Evolutionary conservation across 2,888 invertebrate genomes (phyloP).

Genomic region (Drosophila cognata): DNA sequence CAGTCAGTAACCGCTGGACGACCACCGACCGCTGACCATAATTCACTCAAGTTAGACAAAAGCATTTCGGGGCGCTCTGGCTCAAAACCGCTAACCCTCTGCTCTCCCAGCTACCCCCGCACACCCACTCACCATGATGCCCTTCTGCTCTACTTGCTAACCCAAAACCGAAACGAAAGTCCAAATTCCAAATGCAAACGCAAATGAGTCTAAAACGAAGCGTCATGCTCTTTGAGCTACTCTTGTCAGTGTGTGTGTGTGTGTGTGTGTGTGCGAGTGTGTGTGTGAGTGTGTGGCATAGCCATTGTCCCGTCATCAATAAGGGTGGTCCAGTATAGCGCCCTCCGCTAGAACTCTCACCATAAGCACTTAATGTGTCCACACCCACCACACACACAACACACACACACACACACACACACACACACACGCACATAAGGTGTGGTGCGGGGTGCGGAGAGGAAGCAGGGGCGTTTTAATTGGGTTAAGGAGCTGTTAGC

Average conservation of each 20-base stretch:
- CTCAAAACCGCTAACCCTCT: constrained; percentile 7
- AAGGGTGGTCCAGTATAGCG: constrained; percentile 61
- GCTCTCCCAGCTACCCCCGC: constrained; percentile 15
- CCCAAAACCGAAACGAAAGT: constrained; percentile 55
- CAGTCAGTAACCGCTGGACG: constrained; percentile 53
- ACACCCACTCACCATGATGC: not conserved
- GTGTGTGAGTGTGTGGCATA: constrained; percentile 36
- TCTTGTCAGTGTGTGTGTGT: constrained; percentile 1
- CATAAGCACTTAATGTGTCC: constrained; percentile 64
- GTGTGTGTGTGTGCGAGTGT: constrained; percentile 7
- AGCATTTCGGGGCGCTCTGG: constrained; percentile 62
- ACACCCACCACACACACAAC: constrained; percentile 50
- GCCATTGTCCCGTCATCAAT: constrained; percentile 53
- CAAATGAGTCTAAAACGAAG: constrained; percentile 73
- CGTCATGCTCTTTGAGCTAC: constrained; percentile 71
- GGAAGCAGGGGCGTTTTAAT: constrained; percentile 54
- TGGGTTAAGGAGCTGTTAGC: constrained; percentile 77
- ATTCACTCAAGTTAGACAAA: constrained; percentile 79
- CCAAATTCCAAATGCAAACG: constrained; percentile 71
- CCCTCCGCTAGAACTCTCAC: constrained; percentile 5
- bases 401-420: not conserved
- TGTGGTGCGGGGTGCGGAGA: constrained; percentile 17
- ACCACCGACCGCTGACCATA: constrained; percentile 72
- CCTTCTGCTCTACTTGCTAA: constrained; percentile 24
- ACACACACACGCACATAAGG: constrained; percentile 17